Evolutionary conservation across 1,140 invertebrate species (phyloP), one percentile per base, ranked within the genome.

Genomic region (Stegodyphus mimosarum): DNA sequence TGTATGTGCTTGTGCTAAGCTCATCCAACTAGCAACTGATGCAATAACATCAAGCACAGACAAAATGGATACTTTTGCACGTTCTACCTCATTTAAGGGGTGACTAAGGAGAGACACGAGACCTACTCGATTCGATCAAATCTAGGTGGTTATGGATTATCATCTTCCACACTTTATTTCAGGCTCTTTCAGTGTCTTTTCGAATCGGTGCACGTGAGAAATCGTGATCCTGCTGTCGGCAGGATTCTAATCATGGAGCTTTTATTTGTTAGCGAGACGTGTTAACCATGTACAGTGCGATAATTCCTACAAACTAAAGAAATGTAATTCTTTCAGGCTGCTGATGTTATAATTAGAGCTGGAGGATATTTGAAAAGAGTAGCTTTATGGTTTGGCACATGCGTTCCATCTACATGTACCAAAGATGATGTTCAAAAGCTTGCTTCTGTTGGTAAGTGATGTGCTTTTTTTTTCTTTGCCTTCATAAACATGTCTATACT

Each of bases 301-400:
- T 17, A n/a, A 5, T 17, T 7, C 7, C 5, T 67, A 6, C 13
- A 11, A 60, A 60, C 18, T 67, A 67, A 67, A 6, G 11, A 67
- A 7, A n/a, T 67, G 10, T 6, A 13, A 7, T 18, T 67, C 18
- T 69, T 84, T 50, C 60, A 84, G 81, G 18, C 73, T 18, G 5
- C 17, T 5, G 18, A 55, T 9, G 7, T 67, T 5, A 52, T 84
- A 6, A 50, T n/a, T 7, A 75, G 48, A 60, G 7, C 72, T 69
- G 81, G 72, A 3, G 63, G 53, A 4, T 84, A 69, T 13, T 70
- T 75, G 15, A 70, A 52, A 18, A 18, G 66, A 15, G 18, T 63
- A 60, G 81, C 81, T 52, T 84, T 84, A 11, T 84, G 81, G 81
- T 66, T 84, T 76, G 81, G 81, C 15, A 76, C 52, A 6, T 84